Conservation (phyloP, 2,888 invertebrate genomes). For the Loripinus fragilis region DNA sequence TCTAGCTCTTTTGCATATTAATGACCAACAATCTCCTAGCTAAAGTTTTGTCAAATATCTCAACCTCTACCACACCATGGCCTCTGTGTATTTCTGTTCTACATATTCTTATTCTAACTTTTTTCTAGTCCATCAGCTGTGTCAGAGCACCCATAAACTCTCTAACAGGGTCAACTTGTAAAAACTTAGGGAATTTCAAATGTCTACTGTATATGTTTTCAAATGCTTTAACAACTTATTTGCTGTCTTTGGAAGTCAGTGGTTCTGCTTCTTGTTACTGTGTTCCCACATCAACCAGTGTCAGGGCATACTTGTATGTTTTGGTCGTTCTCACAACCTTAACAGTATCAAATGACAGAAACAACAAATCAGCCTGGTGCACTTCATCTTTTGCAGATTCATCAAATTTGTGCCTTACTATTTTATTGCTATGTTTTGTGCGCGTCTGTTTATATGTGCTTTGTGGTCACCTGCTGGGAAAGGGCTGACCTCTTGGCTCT, state of each 20-base stretch:
- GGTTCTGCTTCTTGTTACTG: not conserved
- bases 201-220: slow-evolving; percentile 1
- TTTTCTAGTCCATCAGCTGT: not conserved
- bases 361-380: slow-evolving; percentile 6
- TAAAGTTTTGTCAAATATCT: slow-evolving; percentile 16
- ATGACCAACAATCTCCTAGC: slow-evolving; percentile 53
- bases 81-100: slow-evolving; percentile 1
- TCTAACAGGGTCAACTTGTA: slow-evolving; percentile 43
- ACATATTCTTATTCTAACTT: not conserved
- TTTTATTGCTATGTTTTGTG: too few species aligned
- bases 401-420: slow-evolving; percentile 52
- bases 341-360: slow-evolving; percentile 4
- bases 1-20: too few species aligned
- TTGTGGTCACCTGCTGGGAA: too few species aligned
- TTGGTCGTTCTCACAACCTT: not conserved
- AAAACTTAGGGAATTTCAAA: slow-evolving; percentile 19
- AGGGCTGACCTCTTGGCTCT: too few species aligned
- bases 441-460: too few species aligned
- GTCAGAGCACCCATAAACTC: slow-evolving; percentile 1
- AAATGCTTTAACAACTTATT: not conserved
- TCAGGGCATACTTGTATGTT: slow-evolving; percentile 54
- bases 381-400: slow-evolving; percentile 43
- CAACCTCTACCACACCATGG: not conserved
- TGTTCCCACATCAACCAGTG: slow-evolving; percentile 11
- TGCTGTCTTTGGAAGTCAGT: not conserved